Conservation (phyloP, 2,113 vertebrate species). For the Halichoerus grypus region DNA sequence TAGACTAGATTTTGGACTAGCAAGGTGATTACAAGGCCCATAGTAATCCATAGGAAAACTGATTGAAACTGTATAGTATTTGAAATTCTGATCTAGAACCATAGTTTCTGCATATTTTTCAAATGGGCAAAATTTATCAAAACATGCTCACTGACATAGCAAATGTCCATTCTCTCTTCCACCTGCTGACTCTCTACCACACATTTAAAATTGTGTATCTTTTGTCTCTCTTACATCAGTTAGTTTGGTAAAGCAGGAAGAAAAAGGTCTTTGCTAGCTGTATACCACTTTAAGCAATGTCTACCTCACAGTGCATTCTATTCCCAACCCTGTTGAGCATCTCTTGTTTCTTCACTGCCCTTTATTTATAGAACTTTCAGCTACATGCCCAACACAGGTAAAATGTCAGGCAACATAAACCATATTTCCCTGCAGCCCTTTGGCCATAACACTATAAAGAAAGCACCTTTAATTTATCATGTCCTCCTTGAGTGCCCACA, state of each 20-base stretch:
- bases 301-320: background rate
- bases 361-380: constrained; percentile 66
- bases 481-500: constrained; percentile 1
- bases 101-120: background rate
- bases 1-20: background rate
- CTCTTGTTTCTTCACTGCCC: background rate
- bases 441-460: constrained; percentile 43
- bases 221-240: background rate
- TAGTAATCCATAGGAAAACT: background rate
- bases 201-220: background rate
- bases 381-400: constrained; percentile 58
- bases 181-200: background rate
- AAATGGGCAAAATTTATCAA: background rate
- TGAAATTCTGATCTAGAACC: background rate
- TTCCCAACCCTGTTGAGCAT: background rate
- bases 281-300: background rate
- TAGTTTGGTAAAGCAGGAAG: background rate
- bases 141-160: background rate
- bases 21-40: background rate
- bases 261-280: background rate
- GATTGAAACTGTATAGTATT: background rate
- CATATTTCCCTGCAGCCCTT: constrained; percentile 17
- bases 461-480: constrained; percentile 45
- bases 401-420: constrained; percentile 56
- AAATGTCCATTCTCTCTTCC: background rate